Base-by-base conservation (phyloP, 1,140 invertebrate species). In the Drosophila tani region DNA sequence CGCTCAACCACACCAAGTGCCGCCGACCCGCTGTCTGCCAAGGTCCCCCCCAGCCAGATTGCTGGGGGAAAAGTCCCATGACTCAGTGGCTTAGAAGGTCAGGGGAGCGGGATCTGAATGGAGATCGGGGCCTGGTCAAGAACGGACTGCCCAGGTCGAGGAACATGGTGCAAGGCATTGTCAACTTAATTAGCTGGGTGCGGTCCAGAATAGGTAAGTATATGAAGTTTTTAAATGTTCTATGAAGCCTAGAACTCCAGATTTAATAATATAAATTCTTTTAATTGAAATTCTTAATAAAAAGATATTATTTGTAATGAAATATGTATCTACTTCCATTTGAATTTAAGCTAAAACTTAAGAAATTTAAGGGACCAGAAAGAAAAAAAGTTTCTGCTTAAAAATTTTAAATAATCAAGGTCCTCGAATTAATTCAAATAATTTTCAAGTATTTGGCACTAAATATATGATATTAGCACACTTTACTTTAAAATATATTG, bases 1-100 rank as follows among this genome's bases (percentile, higher is more conserved):
- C 35, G 53, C 45, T 75, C 64, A 64, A 62, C 81, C 81, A 55
- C 59, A 55, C 56, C 43, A 45, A 57, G 45, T 66, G 76, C 62
- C 80, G 80, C 57, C 78, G 79, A 79, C 82, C 21, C 19, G 63
- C 83, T 87, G 82, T 86, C 82, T 86, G 67, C 80, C 69, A 70
- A 38, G 49, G 62, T 78, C 68, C 76, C 55, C 29, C 76, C 55
- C 32, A 6, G 21, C 15, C 35, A 41, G 40, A 19, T 29, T 9
- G 9, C n/a, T 27, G 32, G 32, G 15, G 45, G 66, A 58, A 59
- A 35, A 56, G 46, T 45, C 43, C 17, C 35, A 43, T 66, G 70
- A 79, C 46, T 83, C 81, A 68, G 47, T 21, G 46, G 35, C 27
- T 21, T 14, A 43, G 69, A 75, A 82, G 81, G 81, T 83, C 68